Evolutionary conservation across 2,113 vertebrate species (phyloP).

Genomic region (Larimichthys polyactis): DNA sequence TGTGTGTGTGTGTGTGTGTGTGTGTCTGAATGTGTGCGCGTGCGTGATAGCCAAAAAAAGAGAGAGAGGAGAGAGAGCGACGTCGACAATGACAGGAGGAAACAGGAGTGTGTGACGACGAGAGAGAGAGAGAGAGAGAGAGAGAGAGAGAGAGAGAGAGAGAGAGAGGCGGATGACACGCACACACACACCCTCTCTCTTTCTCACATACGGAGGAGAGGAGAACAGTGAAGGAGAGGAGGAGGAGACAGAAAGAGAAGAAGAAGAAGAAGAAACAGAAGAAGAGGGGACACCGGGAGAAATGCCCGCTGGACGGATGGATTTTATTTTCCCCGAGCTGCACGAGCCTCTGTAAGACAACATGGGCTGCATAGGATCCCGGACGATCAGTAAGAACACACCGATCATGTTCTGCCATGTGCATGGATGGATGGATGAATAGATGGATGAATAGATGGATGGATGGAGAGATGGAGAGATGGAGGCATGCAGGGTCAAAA

Average conservation of each 20-base stretch:
- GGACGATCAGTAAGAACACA: slow-evolving; percentile 84
- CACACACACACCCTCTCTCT: slow-evolving; percentile 56
- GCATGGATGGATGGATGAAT: slow-evolving; percentile 19
- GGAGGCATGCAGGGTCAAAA: slow-evolving; percentile 17
- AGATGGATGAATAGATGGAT: background rate
- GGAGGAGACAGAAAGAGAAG: slow-evolving; percentile 32
- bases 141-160: slow-evolving; percentile 15
- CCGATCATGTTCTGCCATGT: slow-evolving; percentile 36
- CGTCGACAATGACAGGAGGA: slow-evolving; percentile 28
- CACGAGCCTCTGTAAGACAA: slow-evolving; percentile 78
- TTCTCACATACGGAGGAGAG: slow-evolving; percentile 62
- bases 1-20: background rate
- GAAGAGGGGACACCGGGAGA: slow-evolving; percentile 50
- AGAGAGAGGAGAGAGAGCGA: slow-evolving; percentile 24
- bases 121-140: slow-evolving; percentile 17
- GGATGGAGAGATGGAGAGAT: background rate
- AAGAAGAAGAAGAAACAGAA: background rate
- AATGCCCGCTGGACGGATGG: slow-evolving; percentile 80
- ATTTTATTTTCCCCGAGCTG: slow-evolving; percentile 76
- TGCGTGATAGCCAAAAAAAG: background rate
- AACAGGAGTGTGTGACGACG: slow-evolving; percentile 36
- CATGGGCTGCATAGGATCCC: slow-evolving; percentile 88
- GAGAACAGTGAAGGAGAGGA: slow-evolving; percentile 52
- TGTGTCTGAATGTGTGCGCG: background rate
- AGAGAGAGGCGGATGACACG: slow-evolving; percentile 49